Evolutionary conservation across 2,797 vertebrate species (phyloP), one percentile per base, ranked within the genome.

Genomic region (Eleutherodactylus coqui): DNA sequence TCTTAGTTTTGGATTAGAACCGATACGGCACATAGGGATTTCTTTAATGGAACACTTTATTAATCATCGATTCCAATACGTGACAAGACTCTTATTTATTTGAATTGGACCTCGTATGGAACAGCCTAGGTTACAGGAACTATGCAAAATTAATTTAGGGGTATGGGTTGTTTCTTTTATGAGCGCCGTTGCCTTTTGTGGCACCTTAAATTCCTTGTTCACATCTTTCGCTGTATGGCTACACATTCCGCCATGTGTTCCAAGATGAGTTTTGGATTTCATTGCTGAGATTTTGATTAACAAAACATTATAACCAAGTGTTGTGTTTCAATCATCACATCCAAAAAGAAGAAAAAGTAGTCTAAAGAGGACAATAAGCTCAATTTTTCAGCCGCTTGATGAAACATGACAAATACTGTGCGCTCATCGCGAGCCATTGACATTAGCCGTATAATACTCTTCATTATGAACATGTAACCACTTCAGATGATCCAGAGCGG

Each of bases 11-110:
- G 80, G 36, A 82, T 82, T 82, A 43, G 80, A 82, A 43, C 49
- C 32, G 24, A 82, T 72, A 82, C 49, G 72, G 67, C 67, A 45
- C 80, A 55, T 27, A 21, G 80, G 80, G 80, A 73, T 55, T 82
- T 82, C 47, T 82, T 55, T 82, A 82, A 82, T 82, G 80, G 80
- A 82, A 82, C 80, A 82, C 80, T 82, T 82, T 82, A 82, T 82
- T 72, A 82, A 72, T 82, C 80, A 58, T 41, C 21, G 80, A 55
- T 72, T 73, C 32, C 49, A 82, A 43, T 82, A 72, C 67, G 34
- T 82, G 67, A 58, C 80, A 58, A 55, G 67, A 82, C 16, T 73
- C 47, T 73, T 82, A 67, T 80, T 70, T 72, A 34, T 82, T 82
- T 82, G 32, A 82, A 70, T 19, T 69, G 79, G 32, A 70, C 53